phyloP scores from a whole-genome alignment of 2,797 vertebrate genomes.

The Anas bernieri region DNA sequence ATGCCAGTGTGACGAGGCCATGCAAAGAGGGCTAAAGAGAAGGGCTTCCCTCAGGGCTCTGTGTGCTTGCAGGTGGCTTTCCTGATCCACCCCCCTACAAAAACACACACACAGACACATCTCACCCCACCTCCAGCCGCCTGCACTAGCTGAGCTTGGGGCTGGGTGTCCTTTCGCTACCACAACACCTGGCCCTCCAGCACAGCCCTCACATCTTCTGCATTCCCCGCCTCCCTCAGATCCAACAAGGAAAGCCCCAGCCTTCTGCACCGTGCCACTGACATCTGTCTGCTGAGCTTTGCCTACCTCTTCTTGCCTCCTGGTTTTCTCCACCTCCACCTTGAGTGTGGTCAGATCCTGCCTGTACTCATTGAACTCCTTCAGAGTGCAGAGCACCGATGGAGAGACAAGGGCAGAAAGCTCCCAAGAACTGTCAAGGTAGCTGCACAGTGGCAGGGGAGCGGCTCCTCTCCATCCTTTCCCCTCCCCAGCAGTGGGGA shows the following conservation, averaged over 20 bases:
- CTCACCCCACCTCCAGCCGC: no score
- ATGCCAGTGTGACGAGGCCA: not conserved
- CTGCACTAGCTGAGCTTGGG: not conserved
- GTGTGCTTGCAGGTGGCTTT: no score
- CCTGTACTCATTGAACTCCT: not conserved
- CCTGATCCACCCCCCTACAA: no score
- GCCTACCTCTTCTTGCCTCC: not conserved
- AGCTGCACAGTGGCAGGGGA: not conserved
- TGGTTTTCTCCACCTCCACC: fast-evolving
- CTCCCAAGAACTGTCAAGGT: not conserved
- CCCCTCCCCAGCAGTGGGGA: not conserved
- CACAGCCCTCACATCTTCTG: not conserved
- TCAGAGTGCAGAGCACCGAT: not conserved
- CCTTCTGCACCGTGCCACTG: not conserved
- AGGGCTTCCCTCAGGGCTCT: not conserved
- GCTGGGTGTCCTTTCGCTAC: not conserved
- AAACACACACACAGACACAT: no score
- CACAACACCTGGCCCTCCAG: not conserved
- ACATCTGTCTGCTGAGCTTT: fast-evolving
- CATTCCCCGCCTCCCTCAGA: not conserved
- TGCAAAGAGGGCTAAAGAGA: not conserved
- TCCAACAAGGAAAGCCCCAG: not conserved
- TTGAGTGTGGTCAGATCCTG: not conserved
- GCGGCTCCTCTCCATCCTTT: not conserved
- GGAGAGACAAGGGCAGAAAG: not conserved